Base-by-base conservation (phyloP, 2,888 invertebrate genomes). In the Pandemis heparana region DNA sequence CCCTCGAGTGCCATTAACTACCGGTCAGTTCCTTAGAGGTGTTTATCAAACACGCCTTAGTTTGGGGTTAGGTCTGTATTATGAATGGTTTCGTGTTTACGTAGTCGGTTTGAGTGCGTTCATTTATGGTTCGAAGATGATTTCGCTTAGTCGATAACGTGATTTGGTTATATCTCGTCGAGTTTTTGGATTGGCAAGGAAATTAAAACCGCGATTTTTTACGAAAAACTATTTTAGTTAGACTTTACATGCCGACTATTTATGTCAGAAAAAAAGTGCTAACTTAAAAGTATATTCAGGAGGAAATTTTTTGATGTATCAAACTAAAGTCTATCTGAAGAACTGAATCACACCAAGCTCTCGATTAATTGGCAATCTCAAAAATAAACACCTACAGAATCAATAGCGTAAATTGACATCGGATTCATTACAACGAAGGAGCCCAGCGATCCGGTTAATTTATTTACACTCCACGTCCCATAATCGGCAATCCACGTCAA, bases 21-120 rank as follows among this genome's bases (percentile, higher is more conserved):
- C 81, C 89, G 92, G 93, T 89, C 93, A 92, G 91, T 91, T 92
- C 91, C 92, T 92, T 92, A 87, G 86, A 88, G 88, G 88, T 92
- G 92, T 93, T 91, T 91, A 93, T 92, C 92, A 89, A 82, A 90
- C 82, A 80, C 84, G 79, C 84, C 87, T 90, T 88, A 87, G 87
- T 87, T 85, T 77, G 79, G 84, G 80, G 83, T 80, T 84, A 84
- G 87, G 83, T 85, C 77, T 77, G 68, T 77, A 80, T 79, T 77
- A 78, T 78, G 78, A 62, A 62, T 38, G 65, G 48, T 38, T 12
- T 46, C 14, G 23, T 9, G 43, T 46, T 41, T 43, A 61, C 75
- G 75, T 62, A 70, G 78, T 78, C 77, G 78, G 76, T 77, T 77
- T 60, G 64, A 68, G 48, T 53, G 39, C 53, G 70, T 63, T 78